These are phyloP conservation scores for Drosophila lini DNA, from an alignment of 1,140 invertebrate species.

Conservation along the genomic window DNA sequence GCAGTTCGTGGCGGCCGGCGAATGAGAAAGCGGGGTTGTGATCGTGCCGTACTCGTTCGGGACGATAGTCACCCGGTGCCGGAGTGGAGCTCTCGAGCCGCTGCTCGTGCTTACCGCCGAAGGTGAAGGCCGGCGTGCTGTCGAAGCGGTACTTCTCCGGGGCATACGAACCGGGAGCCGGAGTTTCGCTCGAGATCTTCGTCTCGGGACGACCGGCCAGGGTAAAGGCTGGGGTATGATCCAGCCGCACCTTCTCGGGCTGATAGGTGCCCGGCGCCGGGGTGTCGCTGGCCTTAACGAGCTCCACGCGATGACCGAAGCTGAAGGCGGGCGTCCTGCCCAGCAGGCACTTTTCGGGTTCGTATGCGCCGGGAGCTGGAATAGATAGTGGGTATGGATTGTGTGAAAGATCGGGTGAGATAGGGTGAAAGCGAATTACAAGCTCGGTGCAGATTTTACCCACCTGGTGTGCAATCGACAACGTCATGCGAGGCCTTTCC, in stretches of 20 bases:
- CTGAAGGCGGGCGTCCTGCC: slow-evolving; percentile 86
- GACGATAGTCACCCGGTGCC: slow-evolving; percentile 91
- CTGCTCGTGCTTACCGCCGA: slow-evolving; percentile 85
- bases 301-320: slow-evolving; percentile 85
- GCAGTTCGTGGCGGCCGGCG: slow-evolving; percentile 85
- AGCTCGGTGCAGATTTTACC: slow-evolving; percentile 3
- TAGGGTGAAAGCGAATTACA: neutral
- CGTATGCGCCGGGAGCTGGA: slow-evolving; percentile 90
- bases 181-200: slow-evolving; percentile 85
- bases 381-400: slow-evolving; percentile 12
- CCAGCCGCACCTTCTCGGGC: slow-evolving; percentile 88
- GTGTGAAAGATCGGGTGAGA: neutral
- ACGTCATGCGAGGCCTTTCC: slow-evolving; percentile 87
- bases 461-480: slow-evolving; percentile 86
- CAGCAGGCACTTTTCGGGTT: slow-evolving; percentile 90
- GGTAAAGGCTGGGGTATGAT: slow-evolving; percentile 86
- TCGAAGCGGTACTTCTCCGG: slow-evolving; percentile 87
- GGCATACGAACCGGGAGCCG: slow-evolving; percentile 87
- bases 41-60: slow-evolving; percentile 87
- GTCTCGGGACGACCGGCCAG: slow-evolving; percentile 86
- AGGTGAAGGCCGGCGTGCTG: slow-evolving; percentile 86
- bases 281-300: slow-evolving; percentile 86
- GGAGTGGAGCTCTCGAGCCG: slow-evolving; percentile 89
- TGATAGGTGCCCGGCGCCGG: slow-evolving; percentile 88
- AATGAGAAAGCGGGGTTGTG: slow-evolving; percentile 86